A percentile compares a stretch with the other conserved stretches of the same genome.
Conservation (phyloP, 2,888 invertebrate species). For the Xestia sexstrigata region DNA sequence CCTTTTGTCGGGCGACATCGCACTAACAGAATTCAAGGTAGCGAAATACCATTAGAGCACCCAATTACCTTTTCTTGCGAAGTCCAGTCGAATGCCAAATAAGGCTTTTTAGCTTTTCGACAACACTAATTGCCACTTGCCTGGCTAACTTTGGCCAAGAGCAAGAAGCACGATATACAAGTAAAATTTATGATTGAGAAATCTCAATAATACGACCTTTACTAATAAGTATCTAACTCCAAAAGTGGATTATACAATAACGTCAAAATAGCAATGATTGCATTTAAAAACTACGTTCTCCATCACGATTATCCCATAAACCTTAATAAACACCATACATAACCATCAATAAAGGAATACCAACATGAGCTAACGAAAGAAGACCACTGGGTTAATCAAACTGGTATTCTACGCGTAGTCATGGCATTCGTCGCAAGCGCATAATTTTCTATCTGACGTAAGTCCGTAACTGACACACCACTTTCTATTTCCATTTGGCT, state of each 20-base stretch:
- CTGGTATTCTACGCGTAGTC: conserved; percentile 63
- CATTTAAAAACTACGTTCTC: neutral
- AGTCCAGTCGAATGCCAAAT: neutral
- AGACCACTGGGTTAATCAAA: conserved; percentile 61
- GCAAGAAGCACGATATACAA: neutral
- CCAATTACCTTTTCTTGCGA: conserved; percentile 31
- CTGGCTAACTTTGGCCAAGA: neutral
- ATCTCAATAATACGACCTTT: neutral
- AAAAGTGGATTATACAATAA: neutral
- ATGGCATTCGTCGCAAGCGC: conserved; percentile 69
- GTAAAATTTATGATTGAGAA: neutral
- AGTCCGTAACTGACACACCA: conserved; percentile 61
- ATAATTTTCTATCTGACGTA: conserved; percentile 74
- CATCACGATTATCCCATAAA: conserved; percentile 22
- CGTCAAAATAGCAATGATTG: neutral
- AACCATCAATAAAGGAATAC: conserved; percentile 16
- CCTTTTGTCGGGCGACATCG: conserved; percentile 11
- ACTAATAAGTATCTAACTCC: neutral
- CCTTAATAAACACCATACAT: conserved; percentile 13
- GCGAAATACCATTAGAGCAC: conserved; percentile 31
- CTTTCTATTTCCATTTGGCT: conserved; percentile 74
- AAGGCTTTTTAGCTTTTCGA: conserved; percentile 8
- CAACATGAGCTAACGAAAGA: conserved; percentile 24
- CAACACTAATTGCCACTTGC: conserved; percentile 2
- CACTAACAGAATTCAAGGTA: conserved; percentile 23